Evolutionary conservation across 2,797 vertebrate genomes (phyloP).

Genomic region (Micromesistius poutassou): DNA sequence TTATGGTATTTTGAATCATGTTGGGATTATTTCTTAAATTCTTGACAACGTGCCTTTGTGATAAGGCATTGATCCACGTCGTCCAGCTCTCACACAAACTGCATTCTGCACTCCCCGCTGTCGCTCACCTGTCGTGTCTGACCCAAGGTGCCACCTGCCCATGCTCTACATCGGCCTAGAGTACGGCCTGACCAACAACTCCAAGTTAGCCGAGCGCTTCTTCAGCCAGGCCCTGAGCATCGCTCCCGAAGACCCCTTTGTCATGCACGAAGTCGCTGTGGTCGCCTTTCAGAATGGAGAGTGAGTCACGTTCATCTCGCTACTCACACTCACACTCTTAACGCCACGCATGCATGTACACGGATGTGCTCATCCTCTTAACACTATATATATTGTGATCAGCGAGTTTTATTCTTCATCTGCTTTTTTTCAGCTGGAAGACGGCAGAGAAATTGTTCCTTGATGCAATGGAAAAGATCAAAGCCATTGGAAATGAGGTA

Average conservation of each 20-base stretch:
- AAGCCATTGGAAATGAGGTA: slow-evolving; percentile 98
- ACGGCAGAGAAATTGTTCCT: slow-evolving; percentile 95
- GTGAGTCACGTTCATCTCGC: slow-evolving; percentile 73
- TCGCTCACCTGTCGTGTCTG: not conserved
- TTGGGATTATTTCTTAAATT: too few species aligned
- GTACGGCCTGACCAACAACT: slow-evolving; percentile 98
- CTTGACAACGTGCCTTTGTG: not conserved
- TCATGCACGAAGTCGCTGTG: slow-evolving; percentile 97
- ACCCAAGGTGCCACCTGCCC: slow-evolving; percentile 91
- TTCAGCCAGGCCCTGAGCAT: slow-evolving; percentile 97
- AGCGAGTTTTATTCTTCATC: not conserved
- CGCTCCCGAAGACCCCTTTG: slow-evolving; percentile 96
- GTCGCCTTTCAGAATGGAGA: slow-evolving; percentile 99
- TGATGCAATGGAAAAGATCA: slow-evolving; percentile 98
- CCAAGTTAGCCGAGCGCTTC: slow-evolving; percentile 95
- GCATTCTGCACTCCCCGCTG: not conserved
- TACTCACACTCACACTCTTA: not conserved
- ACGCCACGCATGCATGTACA: not conserved
- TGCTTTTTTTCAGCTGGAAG: slow-evolving; percentile 86
- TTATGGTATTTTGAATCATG: too few species aligned
- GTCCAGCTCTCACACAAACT: not conserved
- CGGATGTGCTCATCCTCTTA: not conserved
- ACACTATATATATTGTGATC: not conserved
- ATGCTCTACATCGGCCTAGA: slow-evolving; percentile 99
- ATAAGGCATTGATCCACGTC: too few species aligned